phyloP scores from a whole-genome alignment of 2,888 invertebrate species.

The Pyrrhia umbra region DNA sequence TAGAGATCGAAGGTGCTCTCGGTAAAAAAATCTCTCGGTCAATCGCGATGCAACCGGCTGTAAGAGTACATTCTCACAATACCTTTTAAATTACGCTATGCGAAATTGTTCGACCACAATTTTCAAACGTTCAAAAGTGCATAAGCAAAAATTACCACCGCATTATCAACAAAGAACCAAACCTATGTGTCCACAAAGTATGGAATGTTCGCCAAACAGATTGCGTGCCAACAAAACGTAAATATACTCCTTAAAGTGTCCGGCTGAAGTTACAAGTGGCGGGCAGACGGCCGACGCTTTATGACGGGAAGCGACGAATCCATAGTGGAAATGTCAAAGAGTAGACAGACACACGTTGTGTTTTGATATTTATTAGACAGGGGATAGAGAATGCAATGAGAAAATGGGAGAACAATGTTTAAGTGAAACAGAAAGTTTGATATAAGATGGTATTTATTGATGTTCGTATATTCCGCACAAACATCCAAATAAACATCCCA shows the following conservation, averaged over 20 bases:
- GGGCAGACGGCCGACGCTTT: conserved; percentile 36
- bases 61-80: too few relatives aligned
- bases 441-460: too few relatives aligned
- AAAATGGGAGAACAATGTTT: neutral
- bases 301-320: conserved; percentile 55
- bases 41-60: too few relatives aligned
- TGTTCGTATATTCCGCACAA: too few relatives aligned
- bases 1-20: too few relatives aligned
- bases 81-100: too few relatives aligned
- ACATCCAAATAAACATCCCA: too few relatives aligned
- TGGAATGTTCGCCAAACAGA: conserved; percentile 24
- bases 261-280: conserved; percentile 46
- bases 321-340: conserved; percentile 46
- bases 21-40: too few relatives aligned
- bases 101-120: too few relatives aligned
- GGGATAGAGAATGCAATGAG: conserved; percentile 17
- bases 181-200: conserved; percentile 32
- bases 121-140: neutral
- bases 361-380: conserved; percentile 47
- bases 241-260: conserved; percentile 49
- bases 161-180: conserved; percentile 5
- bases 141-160: neutral
- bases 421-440: neutral
- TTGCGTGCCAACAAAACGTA: conserved; percentile 55
- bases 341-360: conserved; percentile 30